These are phyloP conservation scores for Phoxinus phoxinus DNA, from an alignment of 2,113 vertebrate genomes.

Conservation along the genomic window DNA sequence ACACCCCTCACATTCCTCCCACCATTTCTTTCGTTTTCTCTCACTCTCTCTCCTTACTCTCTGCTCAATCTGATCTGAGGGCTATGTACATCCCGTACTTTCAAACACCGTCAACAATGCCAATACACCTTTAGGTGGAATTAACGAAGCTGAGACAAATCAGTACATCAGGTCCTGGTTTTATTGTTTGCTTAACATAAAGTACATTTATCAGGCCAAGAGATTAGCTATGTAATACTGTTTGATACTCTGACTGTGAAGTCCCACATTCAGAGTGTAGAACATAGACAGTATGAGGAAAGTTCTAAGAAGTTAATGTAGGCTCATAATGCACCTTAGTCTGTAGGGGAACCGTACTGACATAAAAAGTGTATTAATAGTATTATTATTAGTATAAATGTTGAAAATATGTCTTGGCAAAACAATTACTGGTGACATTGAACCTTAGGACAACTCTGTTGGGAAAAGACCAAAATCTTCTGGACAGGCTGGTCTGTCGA, in stretches of 20 bases:
- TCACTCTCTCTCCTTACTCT: neutral
- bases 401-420: neutral
- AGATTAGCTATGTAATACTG: neutral
- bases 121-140: slow-evolving; percentile 9
- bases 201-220: neutral
- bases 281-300: neutral
- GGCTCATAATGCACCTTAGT: neutral
- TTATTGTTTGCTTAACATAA: slow-evolving; percentile 18
- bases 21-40: slow-evolving; percentile 15
- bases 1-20: slow-evolving; percentile 27
- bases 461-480: neutral
- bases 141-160: neutral
- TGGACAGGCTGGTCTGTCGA: neutral
- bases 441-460: neutral
- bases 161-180: neutral
- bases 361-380: too few relatives aligned
- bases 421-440: neutral
- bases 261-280: neutral
- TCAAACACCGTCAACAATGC: slow-evolving; percentile 6
- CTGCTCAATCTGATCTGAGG: slow-evolving; percentile 27
- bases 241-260: neutral
- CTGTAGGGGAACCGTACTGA: neutral
- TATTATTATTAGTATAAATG: neutral
- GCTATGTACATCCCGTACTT: slow-evolving; percentile 29
- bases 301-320: neutral